Base-by-base conservation (phyloP, 2,888 invertebrate species). In the Ochropleura plecta region DNA sequence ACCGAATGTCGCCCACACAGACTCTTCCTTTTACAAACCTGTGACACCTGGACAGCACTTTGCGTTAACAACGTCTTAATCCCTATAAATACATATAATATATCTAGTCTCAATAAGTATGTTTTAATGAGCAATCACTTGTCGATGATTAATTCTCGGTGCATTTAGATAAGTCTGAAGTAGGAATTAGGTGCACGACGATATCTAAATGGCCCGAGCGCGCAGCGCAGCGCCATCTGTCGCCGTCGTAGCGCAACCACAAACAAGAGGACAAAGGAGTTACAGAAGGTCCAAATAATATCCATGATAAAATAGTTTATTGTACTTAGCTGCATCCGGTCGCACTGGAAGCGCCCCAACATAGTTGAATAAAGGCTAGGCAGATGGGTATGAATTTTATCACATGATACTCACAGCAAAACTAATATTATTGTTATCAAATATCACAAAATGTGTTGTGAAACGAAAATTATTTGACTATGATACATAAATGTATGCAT, bases 181-280 rank as follows among this genome's bases (percentile, higher is more conserved):
- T 8, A 20, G 9, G 5, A 7, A n/a, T 3, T 14, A 49, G 18
- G 40, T n/a, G 57, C 18, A 16, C 10, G 55, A 30, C 49, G 49
- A 51, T 48, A 53, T 67, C 10, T 30, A 12, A 14, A 14, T 14
- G 2, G 44, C 8, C 9, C 9, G 10, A 42, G 74, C 20, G 40
- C n/a, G 30, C 30, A 30, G 30, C 30, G 30, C 3, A 1, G 30
- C 30, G 74, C 74, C 79, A 79, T 79, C 79, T 79, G 57, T n/a
- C 46, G 80, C 42, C 46, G 40, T 18, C 18, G 46, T 49, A 42
- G 30, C 5, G 30, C 20, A 9, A 62, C 59, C 4, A n/a, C 18
- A 14, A 5, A 53, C 16, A 8, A 40, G 1, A 16, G 44, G 53
- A 44, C n/a, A 44, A 16, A 30, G 10, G 0, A 65, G 12, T 3